These are phyloP conservation scores for Regulus satrapa DNA, from an alignment of 2,113 vertebrate genomes.

Conservation along the genomic window DNA sequence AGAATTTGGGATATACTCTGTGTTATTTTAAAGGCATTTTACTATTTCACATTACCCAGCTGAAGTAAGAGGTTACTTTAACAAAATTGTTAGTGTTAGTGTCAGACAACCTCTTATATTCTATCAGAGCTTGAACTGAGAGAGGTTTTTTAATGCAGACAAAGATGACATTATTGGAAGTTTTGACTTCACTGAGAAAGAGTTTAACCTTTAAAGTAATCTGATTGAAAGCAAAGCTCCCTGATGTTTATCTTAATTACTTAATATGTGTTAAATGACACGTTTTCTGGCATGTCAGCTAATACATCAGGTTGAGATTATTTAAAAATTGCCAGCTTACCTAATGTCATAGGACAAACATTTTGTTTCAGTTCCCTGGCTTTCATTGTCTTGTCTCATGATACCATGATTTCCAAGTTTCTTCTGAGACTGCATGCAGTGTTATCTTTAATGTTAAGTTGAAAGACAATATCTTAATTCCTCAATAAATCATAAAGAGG, in stretches of 20 bases:
- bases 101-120: neutral
- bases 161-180: neutral
- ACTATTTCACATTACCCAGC: neutral
- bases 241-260: slow-evolving; percentile 7
- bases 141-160: neutral
- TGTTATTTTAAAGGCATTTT: neutral
- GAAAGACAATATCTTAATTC: neutral
- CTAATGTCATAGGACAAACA: neutral
- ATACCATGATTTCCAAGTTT: neutral
- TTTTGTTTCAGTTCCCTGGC: neutral
- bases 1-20: neutral
- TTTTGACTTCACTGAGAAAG: neutral
- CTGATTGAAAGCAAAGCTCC: slow-evolving; percentile 20
- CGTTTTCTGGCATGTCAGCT: neutral
- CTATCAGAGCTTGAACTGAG: neutral
- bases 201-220: slow-evolving; percentile 46
- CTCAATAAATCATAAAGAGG: neutral
- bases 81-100: neutral
- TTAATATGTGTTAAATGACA: slow-evolving; percentile 15
- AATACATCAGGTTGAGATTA: neutral
- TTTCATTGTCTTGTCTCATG: neutral
- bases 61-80: neutral
- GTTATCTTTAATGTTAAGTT: neutral
- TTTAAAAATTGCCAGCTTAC: neutral
- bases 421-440: neutral